Conservation (phyloP, 2,113 vertebrate genomes). For the Microtus ochrogaster region DNA sequence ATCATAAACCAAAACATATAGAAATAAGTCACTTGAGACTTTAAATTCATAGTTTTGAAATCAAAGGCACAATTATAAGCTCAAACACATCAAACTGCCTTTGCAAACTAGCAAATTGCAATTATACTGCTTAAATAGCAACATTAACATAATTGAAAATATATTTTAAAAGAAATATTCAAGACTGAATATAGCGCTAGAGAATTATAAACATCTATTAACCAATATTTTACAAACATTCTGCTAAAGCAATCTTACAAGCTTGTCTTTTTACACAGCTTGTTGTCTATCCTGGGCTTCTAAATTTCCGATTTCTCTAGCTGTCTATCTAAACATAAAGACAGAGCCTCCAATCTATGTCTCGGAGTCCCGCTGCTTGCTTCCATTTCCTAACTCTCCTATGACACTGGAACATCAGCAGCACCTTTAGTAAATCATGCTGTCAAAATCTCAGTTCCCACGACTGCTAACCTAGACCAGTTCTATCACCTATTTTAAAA, state of each 20-base stretch:
- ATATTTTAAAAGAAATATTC: conserved; percentile 47
- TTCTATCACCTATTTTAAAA: background rate
- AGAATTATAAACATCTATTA: background rate
- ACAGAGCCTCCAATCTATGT: background rate
- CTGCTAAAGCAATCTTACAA: background rate
- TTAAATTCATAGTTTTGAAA: conserved; percentile 31
- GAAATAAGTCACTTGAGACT: conserved; percentile 11
- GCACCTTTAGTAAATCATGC: background rate
- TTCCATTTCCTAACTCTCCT: background rate
- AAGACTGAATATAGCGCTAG: conserved; percentile 3
- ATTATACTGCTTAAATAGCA: conserved; percentile 13
- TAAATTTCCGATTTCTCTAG: background rate
- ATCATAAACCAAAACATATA: background rate
- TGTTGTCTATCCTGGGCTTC: background rate
- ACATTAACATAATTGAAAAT: background rate
- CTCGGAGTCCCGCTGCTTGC: background rate
- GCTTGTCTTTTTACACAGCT: background rate
- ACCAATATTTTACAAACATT: conserved; percentile 14
- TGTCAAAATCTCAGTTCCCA: conserved; percentile 23
- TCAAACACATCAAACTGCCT: background rate
- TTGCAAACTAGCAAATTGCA: background rate
- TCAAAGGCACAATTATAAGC: conserved; percentile 40
- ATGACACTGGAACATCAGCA: background rate
- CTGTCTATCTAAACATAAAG: background rate
- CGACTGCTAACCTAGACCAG: background rate